Percentiles rank a stretch among this genome's conserved stretches.
Conservation (phyloP, 2,888 invertebrate genomes). For the Himalopsyche japonica region DNA sequence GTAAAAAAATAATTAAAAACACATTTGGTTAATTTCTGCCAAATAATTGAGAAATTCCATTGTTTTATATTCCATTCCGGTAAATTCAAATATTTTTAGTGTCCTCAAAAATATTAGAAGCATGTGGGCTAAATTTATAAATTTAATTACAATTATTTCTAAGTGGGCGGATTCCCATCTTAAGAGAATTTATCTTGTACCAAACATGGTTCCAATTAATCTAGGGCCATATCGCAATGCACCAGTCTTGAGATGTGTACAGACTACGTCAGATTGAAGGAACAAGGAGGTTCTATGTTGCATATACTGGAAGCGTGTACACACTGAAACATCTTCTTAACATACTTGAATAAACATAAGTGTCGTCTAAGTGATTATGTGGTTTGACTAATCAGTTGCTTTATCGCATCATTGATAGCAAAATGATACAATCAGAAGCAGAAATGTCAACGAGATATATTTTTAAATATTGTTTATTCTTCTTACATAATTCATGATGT, state of each 20-base stretch:
- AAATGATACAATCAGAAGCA: no score
- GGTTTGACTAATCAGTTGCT: neutral
- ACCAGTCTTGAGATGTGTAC: slow-evolving; percentile 8
- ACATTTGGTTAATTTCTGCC: no score
- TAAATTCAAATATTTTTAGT: no score
- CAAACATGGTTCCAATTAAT: slow-evolving; percentile 25
- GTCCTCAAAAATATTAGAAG: no score
- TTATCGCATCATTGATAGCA: no score
- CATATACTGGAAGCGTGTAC: neutral
- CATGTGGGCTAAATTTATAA: no score
- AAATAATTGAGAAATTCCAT: no score
- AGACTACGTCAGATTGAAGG: slow-evolving; percentile 4
- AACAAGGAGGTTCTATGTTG: neutral
- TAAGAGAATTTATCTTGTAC: slow-evolving; percentile 18
- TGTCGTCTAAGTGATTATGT: neutral
- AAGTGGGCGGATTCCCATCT: neutral
- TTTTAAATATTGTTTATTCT: no score
- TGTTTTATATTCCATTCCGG: no score
- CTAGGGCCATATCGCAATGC: slow-evolving; percentile 6
- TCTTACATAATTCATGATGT: no score
- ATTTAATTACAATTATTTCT: neutral
- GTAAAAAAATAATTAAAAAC: no score
- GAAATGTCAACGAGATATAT: no score
- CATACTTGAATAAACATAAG: neutral
- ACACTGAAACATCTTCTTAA: neutral